Conservation (phyloP, 2,797 vertebrate species). For the Scarus forsteni region DNA sequence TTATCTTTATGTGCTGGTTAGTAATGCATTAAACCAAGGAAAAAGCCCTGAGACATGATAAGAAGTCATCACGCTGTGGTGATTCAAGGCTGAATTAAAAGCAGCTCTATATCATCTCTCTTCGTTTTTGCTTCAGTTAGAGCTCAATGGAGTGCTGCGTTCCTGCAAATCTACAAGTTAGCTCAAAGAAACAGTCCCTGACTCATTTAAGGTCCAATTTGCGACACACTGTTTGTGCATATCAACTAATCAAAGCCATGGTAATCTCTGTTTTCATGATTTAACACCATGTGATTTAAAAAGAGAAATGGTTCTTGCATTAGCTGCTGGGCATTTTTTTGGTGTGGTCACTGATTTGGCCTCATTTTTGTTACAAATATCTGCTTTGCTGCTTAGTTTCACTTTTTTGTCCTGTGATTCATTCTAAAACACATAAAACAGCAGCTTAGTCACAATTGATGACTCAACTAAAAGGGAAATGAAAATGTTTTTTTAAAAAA, state of each 20-base stretch:
- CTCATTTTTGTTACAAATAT: slow-evolving; percentile 1
- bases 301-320: too few relatives aligned
- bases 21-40: slow-evolving; percentile 51
- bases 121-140: slow-evolving; percentile 37
- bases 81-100: slow-evolving; percentile 42
- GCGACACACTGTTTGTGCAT: slow-evolving; percentile 49
- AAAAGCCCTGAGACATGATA: slow-evolving; percentile 36
- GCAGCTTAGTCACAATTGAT: neutral
- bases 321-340: too few relatives aligned
- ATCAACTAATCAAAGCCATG: slow-evolving; percentile 44
- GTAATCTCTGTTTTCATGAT: slow-evolving; percentile 61
- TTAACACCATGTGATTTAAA: slow-evolving; percentile 38
- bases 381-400: neutral
- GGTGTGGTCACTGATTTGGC: neutral
- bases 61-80: slow-evolving; percentile 47
- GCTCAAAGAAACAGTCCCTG: slow-evolving; percentile 45
- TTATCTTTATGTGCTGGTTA: slow-evolving; percentile 32
- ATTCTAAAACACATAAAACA: neutral
- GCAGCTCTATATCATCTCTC: slow-evolving; percentile 30
- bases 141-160: slow-evolving; percentile 16
- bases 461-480: too few relatives aligned
- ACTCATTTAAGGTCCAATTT: neutral
- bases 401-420: neutral
- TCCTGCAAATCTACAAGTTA: slow-evolving; percentile 23
- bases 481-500: too few relatives aligned